Conservation (phyloP, 2,797 vertebrate genomes). For the Erpetoichthys calabaricus region DNA sequence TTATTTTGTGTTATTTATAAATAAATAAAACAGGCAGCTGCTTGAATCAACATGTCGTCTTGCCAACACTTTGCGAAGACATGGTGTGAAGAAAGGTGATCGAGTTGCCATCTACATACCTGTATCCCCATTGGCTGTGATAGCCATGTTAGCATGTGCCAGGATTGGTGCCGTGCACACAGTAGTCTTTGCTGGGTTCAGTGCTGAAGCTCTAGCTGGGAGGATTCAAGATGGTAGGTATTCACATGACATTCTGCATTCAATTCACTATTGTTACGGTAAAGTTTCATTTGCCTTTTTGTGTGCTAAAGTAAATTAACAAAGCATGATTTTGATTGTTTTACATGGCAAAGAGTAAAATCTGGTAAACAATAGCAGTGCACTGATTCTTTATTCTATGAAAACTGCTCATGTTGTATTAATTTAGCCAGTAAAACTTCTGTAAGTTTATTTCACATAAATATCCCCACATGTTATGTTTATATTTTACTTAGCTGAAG, state of each 20-base stretch:
- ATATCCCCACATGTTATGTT: no score
- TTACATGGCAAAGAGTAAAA: no score
- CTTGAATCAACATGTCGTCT: constrained; percentile 83
- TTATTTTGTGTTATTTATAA: no score
- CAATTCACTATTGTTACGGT: neutral
- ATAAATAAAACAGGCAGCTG: constrained; percentile 53
- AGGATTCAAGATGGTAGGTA: constrained; percentile 81
- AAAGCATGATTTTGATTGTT: no score
- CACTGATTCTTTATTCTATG: no score
- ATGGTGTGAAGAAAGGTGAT: constrained; percentile 67
- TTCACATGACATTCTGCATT: neutral
- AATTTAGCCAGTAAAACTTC: no score
- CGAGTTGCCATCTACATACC: constrained; percentile 90
- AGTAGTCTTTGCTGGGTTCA: constrained; percentile 89
- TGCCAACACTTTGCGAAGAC: constrained; percentile 72
- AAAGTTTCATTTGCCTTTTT: neutral
- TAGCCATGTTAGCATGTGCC: constrained; percentile 85
- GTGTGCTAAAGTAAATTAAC: no score
- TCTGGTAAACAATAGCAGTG: no score
- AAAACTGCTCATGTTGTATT: no score
- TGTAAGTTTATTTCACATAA: no score
- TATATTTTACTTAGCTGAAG: no score
- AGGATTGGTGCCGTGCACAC: constrained; percentile 79
- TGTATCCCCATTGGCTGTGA: constrained; percentile 69
- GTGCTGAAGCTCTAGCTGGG: constrained; percentile 71